Base-by-base conservation (phyloP, 2,113 vertebrate species). In the Pteruthius melanotis region DNA sequence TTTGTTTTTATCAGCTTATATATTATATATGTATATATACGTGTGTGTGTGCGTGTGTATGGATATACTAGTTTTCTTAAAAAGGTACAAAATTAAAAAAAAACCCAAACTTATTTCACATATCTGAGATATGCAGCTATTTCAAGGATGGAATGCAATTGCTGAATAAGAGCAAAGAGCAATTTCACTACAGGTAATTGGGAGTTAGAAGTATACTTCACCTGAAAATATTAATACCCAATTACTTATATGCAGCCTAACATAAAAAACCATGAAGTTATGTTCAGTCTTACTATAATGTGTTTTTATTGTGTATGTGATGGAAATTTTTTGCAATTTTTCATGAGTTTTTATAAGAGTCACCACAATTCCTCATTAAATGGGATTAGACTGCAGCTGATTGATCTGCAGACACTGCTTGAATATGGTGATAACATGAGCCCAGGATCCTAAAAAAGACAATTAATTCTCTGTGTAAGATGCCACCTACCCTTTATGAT, bases 261-360 rank as follows among this genome's bases (percentile, higher is more conserved):
- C n/a, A 33, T 24, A 14, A 78, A 50, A 69, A 77, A 9, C 2
- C 9, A 40, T 7, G 9, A 30, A 74, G 7, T 13, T 52, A 64
- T 87, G 8, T 49, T 89, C n/a, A 28, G 2, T 65, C 8, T 70
- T 24, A 40, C 11, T 50, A 59, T 27, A 71, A 50, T 0, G 0
- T 26, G 54, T 45, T 89, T 80, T 76, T 60, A 27, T 28, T 77
- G 11, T 18, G 3, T 11, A 19, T 49, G 11, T 33, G 16, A 56
- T 4, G 5, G 19, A 87, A 37, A 23, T 15, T 24, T 64, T 70
- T 74, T 70, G 11, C 11, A 75, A 39, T 52, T 85, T 11, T 21
- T 66, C 13, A 19, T 44, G 16, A 44, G 8, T 79, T 82, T 15
- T 82, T 15, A 11, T 71, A 82, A 49, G 0, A 4, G 6, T 33